A percentile compares a stretch with the other conserved stretches of the same genome.
These are phyloP conservation scores for Lottia gigantea DNA, from an alignment of 2,888 invertebrate species.

Conservation along the genomic window DNA sequence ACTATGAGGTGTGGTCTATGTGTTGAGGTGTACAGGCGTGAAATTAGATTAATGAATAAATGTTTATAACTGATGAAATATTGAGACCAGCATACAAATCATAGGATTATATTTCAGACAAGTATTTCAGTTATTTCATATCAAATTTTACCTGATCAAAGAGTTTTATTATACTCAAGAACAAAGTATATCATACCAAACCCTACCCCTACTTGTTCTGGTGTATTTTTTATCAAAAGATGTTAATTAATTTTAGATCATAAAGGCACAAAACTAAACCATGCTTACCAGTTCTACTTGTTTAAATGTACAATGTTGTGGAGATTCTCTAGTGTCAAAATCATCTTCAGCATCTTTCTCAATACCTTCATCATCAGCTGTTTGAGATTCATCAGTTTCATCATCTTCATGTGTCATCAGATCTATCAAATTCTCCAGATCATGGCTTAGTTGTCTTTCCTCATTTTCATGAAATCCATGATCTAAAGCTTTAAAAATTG, in stretches of 20 bases:
- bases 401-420: conserved; percentile 83
- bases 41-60: no score
- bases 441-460: conserved; percentile 86
- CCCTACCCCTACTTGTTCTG: no score
- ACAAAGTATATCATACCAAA: no score
- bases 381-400: conserved; percentile 79
- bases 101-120: no score
- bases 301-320: conserved; percentile 68
- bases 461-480: conserved; percentile 87
- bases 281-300: conserved; percentile 74
- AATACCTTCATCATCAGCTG: conserved; percentile 74
- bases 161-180: background rate
- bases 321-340: conserved; percentile 47
- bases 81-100: no score
- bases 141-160: background rate
- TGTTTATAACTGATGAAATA: no score
- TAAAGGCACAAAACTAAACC: background rate
- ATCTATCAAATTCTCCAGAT: conserved; percentile 86
- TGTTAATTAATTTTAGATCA: no score
- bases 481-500: conserved; percentile 90
- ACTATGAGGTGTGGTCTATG: no score
- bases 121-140: no score
- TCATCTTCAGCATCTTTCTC: conserved; percentile 72
- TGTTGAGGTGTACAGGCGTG: no score
- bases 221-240: no score